Evolutionary conservation across 2,888 invertebrate genomes (phyloP), one percentile per base, ranked within the genome.

Genomic region (Drosophila prolongata): DNA sequence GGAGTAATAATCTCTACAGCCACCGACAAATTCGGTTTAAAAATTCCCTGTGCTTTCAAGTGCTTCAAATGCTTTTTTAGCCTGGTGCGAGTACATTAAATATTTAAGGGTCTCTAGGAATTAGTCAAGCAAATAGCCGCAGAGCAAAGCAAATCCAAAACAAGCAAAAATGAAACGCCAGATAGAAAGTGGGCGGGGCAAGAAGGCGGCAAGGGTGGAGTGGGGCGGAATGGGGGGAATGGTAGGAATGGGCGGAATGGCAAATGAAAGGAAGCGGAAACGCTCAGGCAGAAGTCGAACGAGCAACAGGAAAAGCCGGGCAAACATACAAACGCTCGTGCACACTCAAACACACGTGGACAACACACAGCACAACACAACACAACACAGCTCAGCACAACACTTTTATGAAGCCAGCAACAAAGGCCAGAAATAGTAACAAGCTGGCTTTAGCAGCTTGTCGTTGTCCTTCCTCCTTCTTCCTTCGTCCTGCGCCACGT

Each of bases 211-310:
- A 1, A 30, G 16, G 30, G 1, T 64, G 44, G 44, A 19, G 24
- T 6, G 61, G n/a, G 66, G 58, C 67, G 14, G 70, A 74, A 79
- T 79, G 53, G 70, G 71, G 44, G 44, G 44, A 19, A 44, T 3
- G 61, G 71, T 44, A 60, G 44, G 44, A 19, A 43, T 6, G 61
- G 66, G 58, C 67, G 14, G 70, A 74, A 79, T 79, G 53, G 70
- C 46, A 80, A 86, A 76, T 79, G 74, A 59, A 79, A 68, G 83
- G 84, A 87, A 83, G 55, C 87, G 87, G 84, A 83, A 79, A 87
- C 79, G 78, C 79, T 69, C 62, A 64, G 72, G 81, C 78, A 78
- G 74, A 71, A 78, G 82, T 78, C 71, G 59, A 70, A 75, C 61
- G 66, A 75, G 84, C 84, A 78, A 77, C 80, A 78, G 83, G 79